Conservation (phyloP, 2,797 vertebrate genomes). For the Macrochelys suwanniensis region DNA sequence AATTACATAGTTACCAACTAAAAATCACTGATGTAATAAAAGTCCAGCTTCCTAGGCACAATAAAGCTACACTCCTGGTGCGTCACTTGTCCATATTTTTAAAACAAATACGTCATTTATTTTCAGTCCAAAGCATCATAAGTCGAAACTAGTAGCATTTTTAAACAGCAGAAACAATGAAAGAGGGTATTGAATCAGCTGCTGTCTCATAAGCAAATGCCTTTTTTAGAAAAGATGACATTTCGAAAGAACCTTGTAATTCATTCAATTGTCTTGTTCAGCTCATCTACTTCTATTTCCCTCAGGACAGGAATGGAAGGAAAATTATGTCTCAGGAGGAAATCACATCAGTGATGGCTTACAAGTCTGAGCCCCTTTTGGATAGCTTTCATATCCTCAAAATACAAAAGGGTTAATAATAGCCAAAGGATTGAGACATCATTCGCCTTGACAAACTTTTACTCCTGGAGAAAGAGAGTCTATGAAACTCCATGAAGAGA, state of each 20-base stretch:
- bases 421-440: background rate
- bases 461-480: background rate
- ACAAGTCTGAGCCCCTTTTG: background rate
- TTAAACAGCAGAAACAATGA: background rate
- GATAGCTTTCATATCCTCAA: background rate
- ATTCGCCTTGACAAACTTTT: background rate
- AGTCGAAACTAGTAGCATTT: background rate
- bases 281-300: background rate
- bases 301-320: background rate
- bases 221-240: background rate
- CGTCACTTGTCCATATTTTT: background rate
- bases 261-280: background rate
- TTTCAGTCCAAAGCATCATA: background rate
- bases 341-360: background rate
- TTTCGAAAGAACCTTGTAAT: background rate
- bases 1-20: background rate
- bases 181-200: background rate
- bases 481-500: background rate
- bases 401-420: background rate
- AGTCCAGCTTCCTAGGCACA: background rate
- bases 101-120: background rate
- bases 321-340: background rate
- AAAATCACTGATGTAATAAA: background rate
- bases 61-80: background rate
- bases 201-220: background rate